A percentile compares a stretch with the other conserved stretches of the same genome.
These are phyloP conservation scores for Priapulus caudatus DNA, from an alignment of 2,888 invertebrate genomes.

Conservation along the genomic window DNA sequence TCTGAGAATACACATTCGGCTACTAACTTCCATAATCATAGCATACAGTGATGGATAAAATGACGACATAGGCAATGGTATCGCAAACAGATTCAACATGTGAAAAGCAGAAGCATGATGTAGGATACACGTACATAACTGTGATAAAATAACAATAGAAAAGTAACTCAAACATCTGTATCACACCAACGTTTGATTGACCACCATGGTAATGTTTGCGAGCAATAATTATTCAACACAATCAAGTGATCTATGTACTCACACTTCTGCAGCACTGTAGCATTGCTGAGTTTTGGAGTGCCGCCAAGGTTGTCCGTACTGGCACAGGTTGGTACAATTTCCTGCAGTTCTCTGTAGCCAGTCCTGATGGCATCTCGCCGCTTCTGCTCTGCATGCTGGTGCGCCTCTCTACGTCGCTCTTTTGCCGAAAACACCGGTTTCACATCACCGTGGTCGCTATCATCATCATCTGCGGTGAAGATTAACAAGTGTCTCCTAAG, in stretches of 20 bases:
- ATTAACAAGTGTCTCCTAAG: no score
- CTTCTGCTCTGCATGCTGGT: slow-evolving; percentile 92
- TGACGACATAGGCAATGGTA: no score
- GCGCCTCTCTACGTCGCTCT: slow-evolving; percentile 82
- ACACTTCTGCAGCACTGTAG: slow-evolving; percentile 80
- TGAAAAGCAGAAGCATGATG: not conserved
- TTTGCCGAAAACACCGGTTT: slow-evolving; percentile 69
- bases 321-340: slow-evolving; percentile 83
- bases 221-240: no score
- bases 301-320: slow-evolving; percentile 65
- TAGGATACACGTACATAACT: slow-evolving; percentile 5
- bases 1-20: no score
- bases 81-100: slow-evolving; percentile 17
- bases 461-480: slow-evolving; percentile 42
- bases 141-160: not conserved
- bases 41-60: no score
- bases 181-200: no score
- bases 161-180: no score
- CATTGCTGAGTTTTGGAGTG: slow-evolving; percentile 90
- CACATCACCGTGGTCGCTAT: slow-evolving; percentile 50
- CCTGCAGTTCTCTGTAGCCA: slow-evolving; percentile 85
- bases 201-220: no score
- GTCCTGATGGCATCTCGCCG: slow-evolving; percentile 91
- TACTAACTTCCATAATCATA: no score
- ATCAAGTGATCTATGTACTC: slow-evolving; percentile 20